These are phyloP conservation scores for Ophioderma brevispina DNA, from an alignment of 35 echinoderm and acorn worm genomes.

Conservation along the genomic window DNA sequence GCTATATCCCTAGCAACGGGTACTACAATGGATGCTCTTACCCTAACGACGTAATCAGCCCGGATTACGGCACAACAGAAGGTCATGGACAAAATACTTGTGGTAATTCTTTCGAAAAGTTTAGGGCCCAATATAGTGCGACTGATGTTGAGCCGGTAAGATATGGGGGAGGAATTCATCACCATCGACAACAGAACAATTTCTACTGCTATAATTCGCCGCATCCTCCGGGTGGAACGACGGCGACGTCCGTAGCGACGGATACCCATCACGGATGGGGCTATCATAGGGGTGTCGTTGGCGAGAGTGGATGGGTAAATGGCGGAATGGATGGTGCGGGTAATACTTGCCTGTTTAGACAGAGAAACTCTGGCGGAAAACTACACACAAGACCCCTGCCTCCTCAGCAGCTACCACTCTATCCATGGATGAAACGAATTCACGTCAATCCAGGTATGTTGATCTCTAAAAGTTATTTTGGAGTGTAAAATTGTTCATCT, in stretches of 20 bases:
- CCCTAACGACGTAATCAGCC: background rate
- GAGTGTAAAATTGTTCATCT: too few relatives aligned
- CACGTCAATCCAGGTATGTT: conserved; percentile 37
- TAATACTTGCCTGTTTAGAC: conserved; percentile 24
- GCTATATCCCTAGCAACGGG: conserved; percentile 34
- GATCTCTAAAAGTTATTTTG: too few relatives aligned
- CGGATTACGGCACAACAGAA: background rate
- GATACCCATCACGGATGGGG: conserved; percentile 1
- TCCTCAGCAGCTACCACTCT: conserved; percentile 19
- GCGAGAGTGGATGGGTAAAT: conserved; percentile 5
- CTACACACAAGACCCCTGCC: conserved; percentile 1
- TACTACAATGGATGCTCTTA: conserved; percentile 14
- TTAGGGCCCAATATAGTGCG: background rate
- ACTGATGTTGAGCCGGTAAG: background rate
- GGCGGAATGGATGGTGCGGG: background rate
- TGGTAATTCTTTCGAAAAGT: background rate
- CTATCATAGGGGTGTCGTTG: background rate
- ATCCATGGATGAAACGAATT: conserved; percentile 41
- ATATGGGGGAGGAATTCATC: conserved; percentile 6
- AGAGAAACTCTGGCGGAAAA: background rate
- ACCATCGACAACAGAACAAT: background rate
- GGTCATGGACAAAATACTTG: background rate
- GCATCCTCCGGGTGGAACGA: conserved; percentile 2
- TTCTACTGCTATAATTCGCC: background rate
- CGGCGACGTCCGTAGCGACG: background rate